These are phyloP conservation scores for Tetramorium bicarinatum DNA, from an alignment of 2,888 invertebrate species.

Conservation along the genomic window DNA sequence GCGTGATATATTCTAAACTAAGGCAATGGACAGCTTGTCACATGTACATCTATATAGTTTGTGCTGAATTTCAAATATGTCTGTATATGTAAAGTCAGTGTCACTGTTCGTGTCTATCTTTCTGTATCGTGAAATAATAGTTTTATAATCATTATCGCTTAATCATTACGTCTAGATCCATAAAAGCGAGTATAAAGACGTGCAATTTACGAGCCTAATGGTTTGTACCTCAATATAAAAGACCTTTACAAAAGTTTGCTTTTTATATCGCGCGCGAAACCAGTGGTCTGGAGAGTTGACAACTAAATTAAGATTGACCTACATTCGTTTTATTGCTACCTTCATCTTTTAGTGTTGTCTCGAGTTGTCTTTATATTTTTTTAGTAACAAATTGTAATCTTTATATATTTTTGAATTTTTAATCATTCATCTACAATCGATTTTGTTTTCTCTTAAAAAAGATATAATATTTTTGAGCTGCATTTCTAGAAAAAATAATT, in stretches of 20 bases:
- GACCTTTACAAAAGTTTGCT: neutral
- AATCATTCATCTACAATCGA: neutral
- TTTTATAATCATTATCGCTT: neutral
- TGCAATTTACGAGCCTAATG: constrained; percentile 13
- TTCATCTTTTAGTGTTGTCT: neutral
- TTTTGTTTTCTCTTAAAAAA: neutral
- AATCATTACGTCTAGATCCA: neutral
- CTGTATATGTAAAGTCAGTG: constrained; percentile 5
- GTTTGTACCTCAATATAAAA: neutral
- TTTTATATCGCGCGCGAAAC: constrained; percentile 14
- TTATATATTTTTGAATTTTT: neutral
- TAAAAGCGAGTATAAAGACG: neutral
- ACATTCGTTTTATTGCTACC: neutral
- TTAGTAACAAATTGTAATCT: neutral
- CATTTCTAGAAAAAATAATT: neutral
- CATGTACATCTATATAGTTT: constrained; percentile 23
- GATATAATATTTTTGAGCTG: neutral
- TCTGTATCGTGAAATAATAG: neutral
- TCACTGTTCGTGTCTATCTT: neutral
- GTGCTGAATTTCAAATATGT: constrained; percentile 10
- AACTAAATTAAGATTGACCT: constrained; percentile 12
- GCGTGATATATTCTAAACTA: constrained; percentile 48
- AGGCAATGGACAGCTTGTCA: constrained; percentile 44
- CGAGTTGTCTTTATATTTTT: neutral
- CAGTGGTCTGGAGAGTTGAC: neutral